Conservation (phyloP, 2,888 invertebrate genomes). For the Pristionchus arcanus region DNA sequence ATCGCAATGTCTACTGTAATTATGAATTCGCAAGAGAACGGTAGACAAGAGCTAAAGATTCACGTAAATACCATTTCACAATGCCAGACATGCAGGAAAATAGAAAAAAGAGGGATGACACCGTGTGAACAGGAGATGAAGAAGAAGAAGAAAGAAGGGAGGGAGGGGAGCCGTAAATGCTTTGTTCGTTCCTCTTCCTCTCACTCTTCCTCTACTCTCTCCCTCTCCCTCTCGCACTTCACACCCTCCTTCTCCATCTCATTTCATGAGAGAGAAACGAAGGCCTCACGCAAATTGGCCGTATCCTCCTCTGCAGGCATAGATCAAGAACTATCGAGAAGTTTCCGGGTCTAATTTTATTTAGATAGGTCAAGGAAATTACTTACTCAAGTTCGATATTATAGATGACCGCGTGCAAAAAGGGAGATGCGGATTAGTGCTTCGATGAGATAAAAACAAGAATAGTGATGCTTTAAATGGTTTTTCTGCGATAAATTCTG, state of each 20-base stretch:
- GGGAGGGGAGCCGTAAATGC: slow-evolving; percentile 10
- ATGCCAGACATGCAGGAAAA: neutral
- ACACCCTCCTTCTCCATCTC: slow-evolving; percentile 13
- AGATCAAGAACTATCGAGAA: neutral
- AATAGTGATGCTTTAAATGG: neutral
- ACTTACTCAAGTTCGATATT: neutral
- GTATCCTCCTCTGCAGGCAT: neutral
- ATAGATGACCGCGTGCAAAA: neutral
- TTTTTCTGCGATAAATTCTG: neutral
- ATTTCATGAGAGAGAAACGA: slow-evolving; percentile 14
- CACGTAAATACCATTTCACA: too few relatives aligned
- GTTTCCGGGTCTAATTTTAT: too few relatives aligned
- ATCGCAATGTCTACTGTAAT: neutral
- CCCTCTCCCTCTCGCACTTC: slow-evolving; percentile 32
- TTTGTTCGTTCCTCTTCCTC: slow-evolving; percentile 35
- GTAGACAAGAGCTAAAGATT: too few relatives aligned
- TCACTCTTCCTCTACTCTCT: neutral
- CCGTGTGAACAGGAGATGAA: slow-evolving; percentile 6
- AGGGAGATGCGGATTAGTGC: neutral
- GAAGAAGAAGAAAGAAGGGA: neutral
- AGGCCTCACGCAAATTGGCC: slow-evolving; percentile 3
- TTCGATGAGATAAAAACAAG: neutral
- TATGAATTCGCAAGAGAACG: neutral
- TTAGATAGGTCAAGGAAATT: too few relatives aligned
- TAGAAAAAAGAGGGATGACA: neutral